Base-by-base conservation (phyloP, 2,113 vertebrate species). In the Cyrtonyx montezumae region DNA sequence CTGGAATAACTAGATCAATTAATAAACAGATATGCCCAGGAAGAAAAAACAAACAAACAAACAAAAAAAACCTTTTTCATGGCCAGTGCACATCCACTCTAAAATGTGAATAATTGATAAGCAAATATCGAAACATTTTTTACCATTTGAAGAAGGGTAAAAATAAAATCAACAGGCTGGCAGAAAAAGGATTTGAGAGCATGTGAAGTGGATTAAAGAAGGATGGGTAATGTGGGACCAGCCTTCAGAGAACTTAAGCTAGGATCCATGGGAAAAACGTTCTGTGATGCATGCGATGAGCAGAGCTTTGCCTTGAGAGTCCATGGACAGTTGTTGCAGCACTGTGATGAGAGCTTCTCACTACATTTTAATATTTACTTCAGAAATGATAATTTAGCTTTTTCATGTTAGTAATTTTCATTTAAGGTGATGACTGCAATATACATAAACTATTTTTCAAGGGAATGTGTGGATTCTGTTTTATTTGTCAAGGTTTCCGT, bases 401-500 rank as follows among this genome's bases (percentile, higher is more conserved):
- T 87, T 88, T 70, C 51, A 11, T 71, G 23, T 75, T 56, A 1
- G 1, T 22, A 79, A 71, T 90, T 86, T 58, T 81, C 53, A 53
- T 83, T 53, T 91, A 90, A 86, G 58, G 88, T 51, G n/a, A 69
- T 84, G 85, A 66, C 79, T 93, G 28, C 32, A 7, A 26, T 62
- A 73, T 66, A 37, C 6, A 4, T 71, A 84, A 94, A 74, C 85
- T 84, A 70, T 53, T 26, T 88, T 90, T 88, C 58, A 55, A 63
- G 43, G 58, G 48, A 88, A 63, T 53, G 13, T 61, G 32, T 79
- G 87, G 51, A 78, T 91, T 90, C 85, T 83, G 48, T 88, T 75
- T 79, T 96, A 32, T 87, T 89, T 88, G 74, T 84, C 91, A 79
- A 87, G 91, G 87, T 94, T 73, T 96, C 83, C n/a, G 45, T 93